These are phyloP conservation scores for Torymus texanus DNA, from an alignment of 2,888 invertebrate genomes.

Conservation along the genomic window DNA sequence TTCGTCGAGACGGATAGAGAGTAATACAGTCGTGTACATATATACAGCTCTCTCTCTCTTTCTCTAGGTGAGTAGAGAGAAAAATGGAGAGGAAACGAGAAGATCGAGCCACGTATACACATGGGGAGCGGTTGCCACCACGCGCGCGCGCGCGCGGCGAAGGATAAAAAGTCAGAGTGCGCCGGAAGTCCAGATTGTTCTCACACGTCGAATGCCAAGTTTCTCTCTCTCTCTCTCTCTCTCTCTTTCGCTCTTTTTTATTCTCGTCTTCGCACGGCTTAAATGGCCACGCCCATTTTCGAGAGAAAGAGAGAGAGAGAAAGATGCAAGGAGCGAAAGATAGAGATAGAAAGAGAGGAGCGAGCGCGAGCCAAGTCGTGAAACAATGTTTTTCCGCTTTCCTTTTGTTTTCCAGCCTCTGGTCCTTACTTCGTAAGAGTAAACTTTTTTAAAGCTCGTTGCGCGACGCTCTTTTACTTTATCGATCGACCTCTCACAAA, in stretches of 20 bases:
- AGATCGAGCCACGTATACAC: not conserved
- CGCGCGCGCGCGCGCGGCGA: not conserved
- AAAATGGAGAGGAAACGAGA: conserved; percentile 8
- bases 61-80: not conserved
- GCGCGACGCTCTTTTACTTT: conserved; percentile 53
- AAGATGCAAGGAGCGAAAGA: no score
- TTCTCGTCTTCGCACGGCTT: conserved; percentile 21
- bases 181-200: conserved; percentile 46
- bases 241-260: conserved; percentile 12
- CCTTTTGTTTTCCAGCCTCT: conserved; percentile 38
- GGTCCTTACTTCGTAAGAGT: conserved; percentile 49
- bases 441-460: conserved; percentile 53
- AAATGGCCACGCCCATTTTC: conserved; percentile 52
- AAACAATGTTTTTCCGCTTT: conserved; percentile 52
- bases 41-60: conserved; percentile 14
- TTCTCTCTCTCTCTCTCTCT: conserved; percentile 15
- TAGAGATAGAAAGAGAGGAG: conserved; percentile 14
- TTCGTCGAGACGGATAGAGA: conserved; percentile 44
- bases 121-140: not conserved
- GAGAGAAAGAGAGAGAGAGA: not conserved
- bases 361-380: conserved; percentile 44
- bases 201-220: conserved; percentile 51
- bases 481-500: conserved; percentile 45
- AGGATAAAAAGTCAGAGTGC: conserved; percentile 39
- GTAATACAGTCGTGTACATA: conserved; percentile 30